These are phyloP conservation scores for Drosophila athabasca DNA, from an alignment of 1,140 invertebrate genomes.

Conservation along the genomic window DNA sequence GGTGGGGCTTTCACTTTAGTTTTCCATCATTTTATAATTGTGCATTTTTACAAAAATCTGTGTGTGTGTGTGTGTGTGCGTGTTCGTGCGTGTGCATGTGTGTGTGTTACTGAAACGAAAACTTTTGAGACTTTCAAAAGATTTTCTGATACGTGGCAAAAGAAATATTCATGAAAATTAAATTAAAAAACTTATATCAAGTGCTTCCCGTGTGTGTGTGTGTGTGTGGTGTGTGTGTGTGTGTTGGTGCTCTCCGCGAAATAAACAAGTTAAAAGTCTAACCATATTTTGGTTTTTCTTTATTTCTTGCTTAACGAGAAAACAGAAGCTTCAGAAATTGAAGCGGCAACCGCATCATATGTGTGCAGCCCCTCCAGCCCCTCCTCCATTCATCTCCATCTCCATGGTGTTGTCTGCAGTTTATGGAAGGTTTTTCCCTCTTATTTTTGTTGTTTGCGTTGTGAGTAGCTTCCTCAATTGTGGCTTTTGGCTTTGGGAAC, in stretches of 20 bases:
- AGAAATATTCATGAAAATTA: constrained; percentile 79
- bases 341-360: constrained; percentile 77
- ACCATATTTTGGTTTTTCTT: constrained; percentile 75
- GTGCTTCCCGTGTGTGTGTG: neutral
- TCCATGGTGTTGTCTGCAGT: constrained; percentile 40
- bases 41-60: constrained; percentile 34
- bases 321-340: constrained; percentile 70
- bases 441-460: constrained; percentile 61
- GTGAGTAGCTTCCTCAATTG: constrained; percentile 79
- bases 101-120: constrained; percentile 46
- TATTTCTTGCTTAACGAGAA: constrained; percentile 37
- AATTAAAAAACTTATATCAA: constrained; percentile 76
- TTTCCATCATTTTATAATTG: constrained; percentile 46
- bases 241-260: constrained; percentile 39
- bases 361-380: constrained; percentile 30
- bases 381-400: neutral
- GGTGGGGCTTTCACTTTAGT: neutral
- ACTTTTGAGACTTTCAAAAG: constrained; percentile 62
- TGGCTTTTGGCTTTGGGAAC: constrained; percentile 56
- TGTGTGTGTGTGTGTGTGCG: neutral
- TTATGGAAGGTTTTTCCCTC: constrained; percentile 44
- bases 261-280: constrained; percentile 82
- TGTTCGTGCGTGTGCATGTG: neutral
- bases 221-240: neutral
- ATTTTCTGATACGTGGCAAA: constrained; percentile 56